Conservation (phyloP, 2,888 invertebrate species). For the Parapristionchus giblindavisi region DNA sequence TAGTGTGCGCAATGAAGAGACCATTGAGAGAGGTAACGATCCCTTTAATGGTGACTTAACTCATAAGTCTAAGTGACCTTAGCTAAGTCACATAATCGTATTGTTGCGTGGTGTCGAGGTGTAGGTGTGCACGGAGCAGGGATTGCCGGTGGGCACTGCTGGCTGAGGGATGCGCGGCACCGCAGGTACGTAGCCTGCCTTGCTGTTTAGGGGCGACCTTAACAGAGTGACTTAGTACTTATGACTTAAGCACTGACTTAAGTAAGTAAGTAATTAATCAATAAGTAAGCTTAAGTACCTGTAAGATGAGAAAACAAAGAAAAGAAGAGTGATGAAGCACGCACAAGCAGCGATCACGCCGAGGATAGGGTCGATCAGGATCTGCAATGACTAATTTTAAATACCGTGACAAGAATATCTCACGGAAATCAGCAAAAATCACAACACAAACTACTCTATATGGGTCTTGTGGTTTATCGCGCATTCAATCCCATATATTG, state of each 20-base stretch:
- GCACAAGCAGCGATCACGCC: slow-evolving; percentile 32
- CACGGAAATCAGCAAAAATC: too few species aligned
- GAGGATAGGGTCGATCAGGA: slow-evolving; percentile 43
- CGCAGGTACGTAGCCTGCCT: slow-evolving; percentile 60
- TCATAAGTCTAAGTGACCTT: too few species aligned
- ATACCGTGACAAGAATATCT: too few species aligned
- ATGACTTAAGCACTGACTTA: not conserved
- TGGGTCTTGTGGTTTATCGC: too few species aligned
- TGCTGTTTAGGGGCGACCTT: slow-evolving; percentile 48
- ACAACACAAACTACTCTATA: too few species aligned
- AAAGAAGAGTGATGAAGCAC: slow-evolving; percentile 23
- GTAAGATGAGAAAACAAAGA: slow-evolving; percentile 9
- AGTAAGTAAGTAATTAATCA: not conserved
- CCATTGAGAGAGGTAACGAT: too few species aligned
- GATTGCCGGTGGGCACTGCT: not conserved
- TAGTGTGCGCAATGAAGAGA: too few species aligned
- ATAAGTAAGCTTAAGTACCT: not conserved
- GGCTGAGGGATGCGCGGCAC: slow-evolving; percentile 39
- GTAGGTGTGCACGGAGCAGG: slow-evolving; percentile 31
- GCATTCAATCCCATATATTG: too few species aligned
- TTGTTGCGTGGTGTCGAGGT: slow-evolving; percentile 33
- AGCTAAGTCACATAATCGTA: slow-evolving; percentile 25
- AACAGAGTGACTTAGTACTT: slow-evolving; percentile 28
- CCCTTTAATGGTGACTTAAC: too few species aligned
- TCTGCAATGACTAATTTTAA: too few species aligned